Evolutionary conservation across 2,797 vertebrate species (phyloP).

Genomic region (Denticeps clupeoides): DNA sequence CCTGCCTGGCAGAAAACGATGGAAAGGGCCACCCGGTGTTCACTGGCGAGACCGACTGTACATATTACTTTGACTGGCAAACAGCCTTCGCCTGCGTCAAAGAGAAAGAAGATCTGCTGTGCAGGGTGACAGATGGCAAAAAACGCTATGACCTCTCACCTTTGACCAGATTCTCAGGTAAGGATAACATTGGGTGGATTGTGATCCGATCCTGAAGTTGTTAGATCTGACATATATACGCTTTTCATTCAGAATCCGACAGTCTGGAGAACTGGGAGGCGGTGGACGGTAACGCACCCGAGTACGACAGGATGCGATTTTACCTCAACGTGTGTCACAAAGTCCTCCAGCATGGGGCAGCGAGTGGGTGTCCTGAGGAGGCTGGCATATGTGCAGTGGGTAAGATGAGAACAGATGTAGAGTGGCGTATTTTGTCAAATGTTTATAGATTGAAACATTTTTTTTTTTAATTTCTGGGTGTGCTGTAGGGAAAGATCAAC

Average conservation of each 20-base stretch:
- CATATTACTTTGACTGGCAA: slow-evolving; percentile 88
- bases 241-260: slow-evolving; percentile 10
- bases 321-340: slow-evolving; percentile 87
- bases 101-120: slow-evolving; percentile 79
- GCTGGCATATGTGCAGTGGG: slow-evolving; percentile 79
- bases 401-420: too few relatives aligned
- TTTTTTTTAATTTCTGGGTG: background rate
- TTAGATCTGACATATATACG: background rate
- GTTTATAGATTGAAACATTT: slow-evolving; percentile 2
- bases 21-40: slow-evolving; percentile 74
- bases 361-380: slow-evolving; percentile 57
- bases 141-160: slow-evolving; percentile 79
- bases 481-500: slow-evolving; percentile 52
- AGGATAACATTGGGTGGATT: slow-evolving; percentile 8
- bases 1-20: slow-evolving; percentile 57
- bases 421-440: slow-evolving; percentile 18
- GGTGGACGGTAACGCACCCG: slow-evolving; percentile 53
- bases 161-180: slow-evolving; percentile 73
- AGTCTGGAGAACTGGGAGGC: slow-evolving; percentile 76
- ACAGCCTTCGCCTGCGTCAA: slow-evolving; percentile 78
- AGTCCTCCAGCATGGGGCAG: slow-evolving; percentile 57
- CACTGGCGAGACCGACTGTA: slow-evolving; percentile 80
- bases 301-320: slow-evolving; percentile 51
- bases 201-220: background rate
- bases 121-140: slow-evolving; percentile 58